Evolutionary conservation across 2,797 vertebrate species (phyloP).

Genomic region (Syngnathus rostellatus): DNA sequence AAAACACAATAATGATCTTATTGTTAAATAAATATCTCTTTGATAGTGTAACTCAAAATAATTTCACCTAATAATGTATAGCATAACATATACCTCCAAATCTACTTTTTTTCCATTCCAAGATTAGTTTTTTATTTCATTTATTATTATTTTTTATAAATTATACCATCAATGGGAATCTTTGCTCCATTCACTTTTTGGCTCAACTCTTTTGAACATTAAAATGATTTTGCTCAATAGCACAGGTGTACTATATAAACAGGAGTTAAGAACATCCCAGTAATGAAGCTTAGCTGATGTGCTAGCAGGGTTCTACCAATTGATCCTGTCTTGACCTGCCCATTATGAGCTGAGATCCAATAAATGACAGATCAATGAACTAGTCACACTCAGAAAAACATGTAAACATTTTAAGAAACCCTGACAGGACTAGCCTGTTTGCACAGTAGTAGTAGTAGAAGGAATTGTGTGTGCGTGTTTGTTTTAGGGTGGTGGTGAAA

Average conservation of each 20-base stretch:
- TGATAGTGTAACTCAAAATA: no score
- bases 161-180: not conserved
- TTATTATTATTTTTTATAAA: not conserved
- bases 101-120: not conserved
- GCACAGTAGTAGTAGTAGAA: not conserved
- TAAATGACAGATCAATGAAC: not conserved
- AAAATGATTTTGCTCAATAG: no score
- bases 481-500: slow-evolving; percentile 8
- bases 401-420: not conserved
- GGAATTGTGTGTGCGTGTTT: not conserved
- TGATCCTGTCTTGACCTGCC: not conserved
- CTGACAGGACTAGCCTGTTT: not conserved
- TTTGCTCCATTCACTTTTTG: not conserved
- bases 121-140: not conserved
- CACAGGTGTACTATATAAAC: no score
- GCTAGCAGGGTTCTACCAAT: not conserved
- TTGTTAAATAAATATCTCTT: not conserved
- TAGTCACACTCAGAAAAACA: not conserved
- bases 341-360: not conserved
- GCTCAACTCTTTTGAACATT: not conserved
- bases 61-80: not conserved
- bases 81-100: not conserved
- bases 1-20: not conserved
- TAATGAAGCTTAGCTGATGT: not conserved
- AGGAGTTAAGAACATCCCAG: no score